Base-by-base conservation (phyloP, 2,888 invertebrate species). In the Anagyrus pseudococci region DNA sequence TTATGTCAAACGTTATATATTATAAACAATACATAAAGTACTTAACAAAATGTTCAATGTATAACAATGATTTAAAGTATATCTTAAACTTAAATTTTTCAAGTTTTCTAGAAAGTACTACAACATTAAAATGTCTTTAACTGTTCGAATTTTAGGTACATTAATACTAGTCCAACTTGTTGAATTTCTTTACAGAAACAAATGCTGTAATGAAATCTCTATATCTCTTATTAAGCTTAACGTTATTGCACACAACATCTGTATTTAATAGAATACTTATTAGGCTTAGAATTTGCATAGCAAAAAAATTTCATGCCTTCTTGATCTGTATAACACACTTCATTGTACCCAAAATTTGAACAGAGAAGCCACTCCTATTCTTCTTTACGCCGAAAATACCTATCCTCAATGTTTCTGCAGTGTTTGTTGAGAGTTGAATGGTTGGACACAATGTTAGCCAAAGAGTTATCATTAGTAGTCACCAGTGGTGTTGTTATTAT, bases 401-500 rank as follows among this genome's bases (percentile, higher is more conserved):
- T 86, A 77, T 87, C 87, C 82, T 98, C 97, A 69, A 98, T 89
- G 68, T 90, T 86, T 73, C 89, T 87, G 75, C 94, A 93, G 74
- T 96, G 88, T 50, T 89, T 85, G n/a, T 94, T 88, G 41, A 98
- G 84, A 68, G 88, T 87, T 1, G 88, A 86, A 80, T 91, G 91
- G 58, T 87, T 86, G 66, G 91, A 85, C 2, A 98, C 89, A 6
- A 90, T 90, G 61, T 91, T 88, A 0, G 93, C 93, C 54, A 98
- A 84, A 67, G 87, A 86, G 69, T 90, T 89, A 75, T 91, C 91
- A 55, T 59, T 66, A 0, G 96, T 94, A n/a, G n/a, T n/a, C n/a
- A n/a, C n/a, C 43, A 98, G 83, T 2, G 91, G 88, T 4, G 95
- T 96, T 7, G 97, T 97, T 63, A 98, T 84, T 70, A 98, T 90